Evolutionary conservation across 2,888 invertebrate species (phyloP).

Genomic region (Erebia ligea): DNA sequence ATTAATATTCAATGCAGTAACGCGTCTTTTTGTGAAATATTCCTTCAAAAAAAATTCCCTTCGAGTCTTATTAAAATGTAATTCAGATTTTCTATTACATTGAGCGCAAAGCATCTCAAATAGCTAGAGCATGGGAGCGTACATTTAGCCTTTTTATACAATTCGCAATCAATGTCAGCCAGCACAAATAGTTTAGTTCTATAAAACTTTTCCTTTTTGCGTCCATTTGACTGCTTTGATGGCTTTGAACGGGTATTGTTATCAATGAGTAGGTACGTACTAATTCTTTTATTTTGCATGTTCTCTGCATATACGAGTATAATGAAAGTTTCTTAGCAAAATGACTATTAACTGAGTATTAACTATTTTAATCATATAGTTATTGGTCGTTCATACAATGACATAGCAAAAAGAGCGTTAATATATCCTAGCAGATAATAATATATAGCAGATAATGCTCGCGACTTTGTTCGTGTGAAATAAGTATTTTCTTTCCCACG

Average conservation of each 20-base stretch:
- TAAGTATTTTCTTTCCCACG: too few species aligned
- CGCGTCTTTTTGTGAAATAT: neutral
- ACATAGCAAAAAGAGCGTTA: too few species aligned
- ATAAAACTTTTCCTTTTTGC: slow-evolving; percentile 19
- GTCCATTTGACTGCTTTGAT: neutral
- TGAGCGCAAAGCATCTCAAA: slow-evolving; percentile 30
- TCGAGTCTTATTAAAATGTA: slow-evolving; percentile 19
- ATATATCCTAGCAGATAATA: too few species aligned
- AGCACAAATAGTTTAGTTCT: slow-evolving; percentile 30
- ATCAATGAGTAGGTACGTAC: neutral
- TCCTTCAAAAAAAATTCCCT: slow-evolving; percentile 3
- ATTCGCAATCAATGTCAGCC: slow-evolving; percentile 37
- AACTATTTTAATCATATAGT: too few species aligned
- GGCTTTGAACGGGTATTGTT: neutral
- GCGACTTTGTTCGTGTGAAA: too few species aligned
- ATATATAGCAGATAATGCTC: too few species aligned
- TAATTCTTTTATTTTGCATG: neutral
- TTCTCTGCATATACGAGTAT: neutral
- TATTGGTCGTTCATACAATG: too few species aligned
- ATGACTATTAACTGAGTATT: too few species aligned
- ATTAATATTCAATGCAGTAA: neutral
- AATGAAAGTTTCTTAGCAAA: too few species aligned
- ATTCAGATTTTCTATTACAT: slow-evolving; percentile 32
- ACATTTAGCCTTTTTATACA: slow-evolving; percentile 30
- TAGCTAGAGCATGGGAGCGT: slow-evolving; percentile 30